These are phyloP conservation scores for Psittacula derbiana DNA, from an alignment of 2,797 vertebrate genomes.

Conservation along the genomic window DNA sequence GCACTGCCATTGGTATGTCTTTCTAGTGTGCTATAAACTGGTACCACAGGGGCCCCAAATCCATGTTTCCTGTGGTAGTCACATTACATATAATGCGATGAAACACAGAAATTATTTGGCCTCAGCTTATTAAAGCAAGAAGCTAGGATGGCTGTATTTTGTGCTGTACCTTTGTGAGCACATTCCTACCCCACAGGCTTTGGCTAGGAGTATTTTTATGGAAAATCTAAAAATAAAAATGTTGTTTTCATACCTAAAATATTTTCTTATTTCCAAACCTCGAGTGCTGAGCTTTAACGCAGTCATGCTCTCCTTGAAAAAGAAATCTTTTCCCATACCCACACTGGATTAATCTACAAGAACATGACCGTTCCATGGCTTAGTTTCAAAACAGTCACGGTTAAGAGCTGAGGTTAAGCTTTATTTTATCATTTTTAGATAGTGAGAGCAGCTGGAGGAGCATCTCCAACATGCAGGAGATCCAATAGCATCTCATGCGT, in stretches of 20 bases:
- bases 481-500: background rate
- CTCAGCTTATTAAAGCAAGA: background rate
- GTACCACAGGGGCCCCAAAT: background rate
- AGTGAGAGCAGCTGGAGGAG: conserved; percentile 14
- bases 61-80: background rate
- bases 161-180: background rate
- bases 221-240: background rate
- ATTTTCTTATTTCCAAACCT: background rate
- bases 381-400: background rate
- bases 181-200: background rate
- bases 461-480: background rate
- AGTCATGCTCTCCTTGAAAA: background rate
- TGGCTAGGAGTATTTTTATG: background rate
- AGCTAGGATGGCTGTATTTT: background rate
- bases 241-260: background rate
- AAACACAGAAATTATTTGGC: background rate
- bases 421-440: background rate
- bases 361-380: background rate
- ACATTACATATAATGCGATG: background rate
- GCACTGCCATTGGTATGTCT: background rate
- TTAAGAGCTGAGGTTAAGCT: background rate
- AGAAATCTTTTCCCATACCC: background rate
- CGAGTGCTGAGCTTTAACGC: background rate
- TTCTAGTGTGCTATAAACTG: background rate
- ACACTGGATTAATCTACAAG: background rate